Evolutionary conservation across 2,888 invertebrate genomes (phyloP).

Genomic region (Drepana falcataria): DNA sequence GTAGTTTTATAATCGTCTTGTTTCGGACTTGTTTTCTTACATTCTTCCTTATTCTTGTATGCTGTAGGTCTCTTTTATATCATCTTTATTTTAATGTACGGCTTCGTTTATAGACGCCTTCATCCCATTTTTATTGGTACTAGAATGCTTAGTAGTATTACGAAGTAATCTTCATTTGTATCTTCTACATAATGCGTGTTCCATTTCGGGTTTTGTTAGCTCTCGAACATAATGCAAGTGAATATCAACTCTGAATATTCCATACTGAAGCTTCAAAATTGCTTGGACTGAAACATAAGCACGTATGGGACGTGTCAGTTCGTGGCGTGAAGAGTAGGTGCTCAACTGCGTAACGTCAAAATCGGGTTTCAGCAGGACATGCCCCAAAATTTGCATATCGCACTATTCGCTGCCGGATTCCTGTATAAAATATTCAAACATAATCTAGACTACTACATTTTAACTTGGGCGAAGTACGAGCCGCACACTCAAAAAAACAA

Average conservation of each 20-base stretch:
- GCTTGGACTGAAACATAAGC: conserved; percentile 5
- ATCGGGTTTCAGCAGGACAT: conserved; percentile 45
- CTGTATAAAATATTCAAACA: conserved; percentile 49
- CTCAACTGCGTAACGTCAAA: conserved; percentile 43
- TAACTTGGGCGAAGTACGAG: conserved; percentile 24
- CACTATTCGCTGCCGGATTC: conserved; percentile 28
- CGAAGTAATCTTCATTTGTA: conserved; percentile 31
- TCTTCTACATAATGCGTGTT: conserved; percentile 31
- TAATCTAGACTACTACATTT: conserved; percentile 35
- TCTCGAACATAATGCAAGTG: conserved; percentile 12
- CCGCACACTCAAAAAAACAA: conserved; percentile 23
- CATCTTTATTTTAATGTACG: conserved; percentile 15
- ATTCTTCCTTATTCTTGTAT: too few relatives aligned
- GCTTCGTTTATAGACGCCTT: conserved; percentile 15
- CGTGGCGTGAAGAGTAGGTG: conserved; percentile 36
- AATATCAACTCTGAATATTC: conserved; percentile 15
- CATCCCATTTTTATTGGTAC: conserved; percentile 16
- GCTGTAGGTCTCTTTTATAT: conserved; percentile 5
- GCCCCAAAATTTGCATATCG: conserved; percentile 46
- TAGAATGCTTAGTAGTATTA: conserved; percentile 21
- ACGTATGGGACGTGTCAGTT: conserved; percentile 34
- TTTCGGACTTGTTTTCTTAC: background rate
- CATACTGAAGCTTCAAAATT: conserved; percentile 2
- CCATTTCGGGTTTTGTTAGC: conserved; percentile 25
- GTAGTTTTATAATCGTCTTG: conserved; percentile 2